Conservation (phyloP, 2,113 vertebrate species). For the Arizona elegans region DNA sequence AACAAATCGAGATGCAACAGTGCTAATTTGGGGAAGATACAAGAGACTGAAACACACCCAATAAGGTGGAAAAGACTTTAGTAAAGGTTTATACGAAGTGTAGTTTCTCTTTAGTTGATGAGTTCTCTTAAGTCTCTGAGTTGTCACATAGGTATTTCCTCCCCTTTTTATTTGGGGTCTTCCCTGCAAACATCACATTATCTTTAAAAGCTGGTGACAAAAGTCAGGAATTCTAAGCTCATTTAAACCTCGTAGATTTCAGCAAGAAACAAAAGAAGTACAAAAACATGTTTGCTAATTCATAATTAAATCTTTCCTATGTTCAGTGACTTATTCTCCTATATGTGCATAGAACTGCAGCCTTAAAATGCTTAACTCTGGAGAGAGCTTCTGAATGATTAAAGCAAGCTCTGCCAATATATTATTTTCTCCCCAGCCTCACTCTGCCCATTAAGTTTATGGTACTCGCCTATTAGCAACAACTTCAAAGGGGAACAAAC, state of each 20-base stretch:
- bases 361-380: not conserved
- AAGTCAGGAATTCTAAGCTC: not conserved
- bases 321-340: not conserved
- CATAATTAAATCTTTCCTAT: not conserved
- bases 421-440: not conserved
- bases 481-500: conserved; percentile 44
- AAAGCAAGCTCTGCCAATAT: conserved; percentile 8
- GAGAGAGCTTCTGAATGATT: not conserved
- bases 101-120: not conserved
- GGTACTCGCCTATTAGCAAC: conserved; percentile 44
- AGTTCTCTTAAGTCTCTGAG: not conserved
- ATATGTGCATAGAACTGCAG: not conserved
- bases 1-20: not conserved
- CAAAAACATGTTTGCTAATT: not conserved
- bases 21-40: not conserved
- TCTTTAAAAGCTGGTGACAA: not conserved
- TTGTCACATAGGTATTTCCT: not conserved
- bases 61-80: not conserved
- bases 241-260: not conserved
- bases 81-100: not conserved
- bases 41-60: not conserved
- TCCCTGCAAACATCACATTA: not conserved
- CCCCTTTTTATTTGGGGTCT: not conserved
- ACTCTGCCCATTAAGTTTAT: conserved; percentile 18
- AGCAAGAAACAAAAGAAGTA: not conserved